Base-by-base conservation (phyloP, 2,797 vertebrate genomes). In the Peromyscus melanophrys region DNA sequence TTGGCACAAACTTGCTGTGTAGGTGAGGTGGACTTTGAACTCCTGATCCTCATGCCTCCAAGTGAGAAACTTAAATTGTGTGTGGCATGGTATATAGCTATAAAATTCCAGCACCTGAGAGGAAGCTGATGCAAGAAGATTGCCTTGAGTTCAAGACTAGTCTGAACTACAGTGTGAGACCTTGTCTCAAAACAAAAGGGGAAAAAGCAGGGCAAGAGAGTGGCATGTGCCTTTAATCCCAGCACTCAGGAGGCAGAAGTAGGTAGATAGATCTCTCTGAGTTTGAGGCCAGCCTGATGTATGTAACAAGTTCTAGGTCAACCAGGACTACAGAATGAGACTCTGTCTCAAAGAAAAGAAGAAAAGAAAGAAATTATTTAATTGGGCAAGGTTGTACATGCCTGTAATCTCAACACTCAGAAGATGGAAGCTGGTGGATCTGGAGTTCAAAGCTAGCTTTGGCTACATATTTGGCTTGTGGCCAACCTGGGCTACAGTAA, bases 41-140 rank as follows among this genome's bases (percentile, higher is more conserved):
- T 89, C n/a, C 37, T 59, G 19, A 88, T 31, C 27, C 5, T 73
- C 37, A 31, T 59, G 27, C 37, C 52, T 88, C 37, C 11, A 40
- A 95, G 25, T 37, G 46, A 88, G 81, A 95, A 90, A 14, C 81
- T 46, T 92, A 73, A 25, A 9, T 55, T 73, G 86, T 88, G 69
- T 40, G 37, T 75, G 17, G 37, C 69, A 31, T 75, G 52, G 52
- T 25, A 3, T 67, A 69, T 31, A 43, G 34, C 34, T 65, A 16
- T 75, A n/a, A 52, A 75, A 59, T 75, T 19, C 17, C 10, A 59
- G 69, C 69, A 34, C 69, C 71, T 21, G 17, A 43, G 27, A 88
- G 69, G 31, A 75, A 37, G 3, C 63, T 57, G 27, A 73, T 34
- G 65, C 84, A 37, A 37, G 10, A 37, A 37, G 67, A 5, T 57